A percentile compares a stretch with the other conserved stretches of the same genome.
phyloP scores from a whole-genome alignment of 2,888 invertebrate species.

The Oscheius myriophilus region DNA sequence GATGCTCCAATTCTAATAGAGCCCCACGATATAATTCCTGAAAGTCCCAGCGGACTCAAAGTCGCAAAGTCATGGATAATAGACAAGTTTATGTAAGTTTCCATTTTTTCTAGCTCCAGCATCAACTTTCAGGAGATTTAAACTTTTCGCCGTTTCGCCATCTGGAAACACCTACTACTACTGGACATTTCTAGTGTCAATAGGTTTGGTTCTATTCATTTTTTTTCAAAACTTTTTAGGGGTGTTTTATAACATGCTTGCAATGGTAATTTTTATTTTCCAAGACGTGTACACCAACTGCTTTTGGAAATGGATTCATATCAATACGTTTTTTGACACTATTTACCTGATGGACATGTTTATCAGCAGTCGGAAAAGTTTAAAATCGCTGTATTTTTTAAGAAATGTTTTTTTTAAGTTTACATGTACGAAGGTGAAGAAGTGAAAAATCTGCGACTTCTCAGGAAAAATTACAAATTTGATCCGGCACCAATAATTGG shows the following conservation, averaged over 20 bases:
- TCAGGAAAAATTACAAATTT: conserved; percentile 35
- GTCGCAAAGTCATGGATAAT: neutral
- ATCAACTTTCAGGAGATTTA: conserved; percentile 22
- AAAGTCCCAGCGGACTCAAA: conserved; percentile 6
- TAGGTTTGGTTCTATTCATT: conserved; percentile 5
- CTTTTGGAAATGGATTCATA: conserved; percentile 47
- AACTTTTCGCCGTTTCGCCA: conserved; percentile 23
- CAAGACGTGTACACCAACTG: conserved; percentile 55
- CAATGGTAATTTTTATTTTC: conserved; percentile 67
- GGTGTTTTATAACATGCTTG: conserved; percentile 62
- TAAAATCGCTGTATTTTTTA: conserved; percentile 14
- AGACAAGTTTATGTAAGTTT: conserved; percentile 11
- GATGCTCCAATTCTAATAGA: conserved; percentile 14
- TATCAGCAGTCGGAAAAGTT: conserved; percentile 56
- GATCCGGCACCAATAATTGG: conserved; percentile 25
- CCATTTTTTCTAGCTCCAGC: neutral
- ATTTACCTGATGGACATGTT: conserved; percentile 57
- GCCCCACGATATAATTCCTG: neutral
- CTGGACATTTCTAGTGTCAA: conserved; percentile 61
- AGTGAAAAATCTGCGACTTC: conserved; percentile 31
- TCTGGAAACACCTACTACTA: conserved; percentile 58
- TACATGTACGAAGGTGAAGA: conserved; percentile 46
- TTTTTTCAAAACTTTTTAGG: conserved; percentile 35
- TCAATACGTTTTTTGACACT: conserved; percentile 56
- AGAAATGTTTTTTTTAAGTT: conserved; percentile 33